Evolutionary conservation across 2,888 invertebrate genomes (phyloP).

Genomic region (Cantharis nigra): DNA sequence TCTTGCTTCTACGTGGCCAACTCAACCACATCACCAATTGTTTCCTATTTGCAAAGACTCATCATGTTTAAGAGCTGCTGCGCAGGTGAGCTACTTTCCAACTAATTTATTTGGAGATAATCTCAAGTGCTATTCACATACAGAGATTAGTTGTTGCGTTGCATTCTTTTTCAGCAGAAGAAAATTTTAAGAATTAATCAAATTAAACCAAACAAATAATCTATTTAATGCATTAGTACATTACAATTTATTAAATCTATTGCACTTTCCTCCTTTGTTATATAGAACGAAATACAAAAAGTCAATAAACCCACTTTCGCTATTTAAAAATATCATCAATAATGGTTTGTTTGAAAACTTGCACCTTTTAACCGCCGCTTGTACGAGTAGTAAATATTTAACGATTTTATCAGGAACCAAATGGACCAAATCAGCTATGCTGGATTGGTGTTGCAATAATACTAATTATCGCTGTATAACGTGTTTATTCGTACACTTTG

Average conservation of each 20-base stretch:
- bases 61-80: slow-evolving; percentile 59
- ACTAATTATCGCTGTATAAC: slow-evolving; percentile 3
- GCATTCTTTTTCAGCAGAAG: too few relatives aligned
- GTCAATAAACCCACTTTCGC: slow-evolving; percentile 25
- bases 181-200: too few relatives aligned
- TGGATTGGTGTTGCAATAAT: neutral
- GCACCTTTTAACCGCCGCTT: slow-evolving; percentile 25
- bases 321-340: slow-evolving; percentile 34
- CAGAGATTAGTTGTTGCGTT: neutral
- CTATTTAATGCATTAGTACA: too few relatives aligned
- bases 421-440: slow-evolving; percentile 7
- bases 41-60: slow-evolving; percentile 56
- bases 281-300: slow-evolving; percentile 11
- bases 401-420: slow-evolving; percentile 16
- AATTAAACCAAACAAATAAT: too few relatives aligned
- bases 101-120: neutral
- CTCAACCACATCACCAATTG: slow-evolving; percentile 50
- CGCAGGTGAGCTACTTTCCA: slow-evolving; percentile 51
- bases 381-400: slow-evolving; percentile 25
- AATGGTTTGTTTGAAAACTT: slow-evolving; percentile 37
- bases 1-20: slow-evolving; percentile 57
- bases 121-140: too few relatives aligned
- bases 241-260: neutral
- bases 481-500: neutral
- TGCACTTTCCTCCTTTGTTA: slow-evolving; percentile 4